Evolutionary conservation across 2,888 invertebrate genomes (phyloP).

Genomic region (Spisula solida): DNA sequence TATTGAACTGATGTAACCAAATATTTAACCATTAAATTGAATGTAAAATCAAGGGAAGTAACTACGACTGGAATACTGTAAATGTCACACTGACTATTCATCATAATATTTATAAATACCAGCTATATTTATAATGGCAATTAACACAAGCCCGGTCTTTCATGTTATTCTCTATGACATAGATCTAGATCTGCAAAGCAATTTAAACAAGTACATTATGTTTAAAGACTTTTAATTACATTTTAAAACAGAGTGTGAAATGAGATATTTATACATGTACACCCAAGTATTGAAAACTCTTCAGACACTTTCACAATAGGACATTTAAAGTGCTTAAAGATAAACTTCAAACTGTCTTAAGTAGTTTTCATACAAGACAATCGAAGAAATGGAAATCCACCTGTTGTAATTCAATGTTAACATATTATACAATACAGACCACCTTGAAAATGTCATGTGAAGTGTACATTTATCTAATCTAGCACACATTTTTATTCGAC

Average conservation of each 20-base stretch:
- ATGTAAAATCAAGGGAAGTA: neutral
- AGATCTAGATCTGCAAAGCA: no score
- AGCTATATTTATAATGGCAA: no score
- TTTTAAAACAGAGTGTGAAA: no score
- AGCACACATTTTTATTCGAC: neutral
- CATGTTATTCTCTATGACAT: no score
- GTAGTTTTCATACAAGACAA: neutral
- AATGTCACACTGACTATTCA: neutral
- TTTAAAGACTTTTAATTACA: no score
- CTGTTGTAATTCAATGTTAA: neutral
- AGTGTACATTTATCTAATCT: slow-evolving; percentile 1
- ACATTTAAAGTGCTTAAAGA: neutral
- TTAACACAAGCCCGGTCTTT: no score
- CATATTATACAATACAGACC: neutral
- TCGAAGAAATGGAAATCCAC: neutral
- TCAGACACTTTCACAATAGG: neutral
- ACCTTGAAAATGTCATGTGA: neutral
- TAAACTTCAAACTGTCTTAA: neutral
- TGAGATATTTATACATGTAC: neutral
- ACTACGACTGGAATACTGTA: neutral
- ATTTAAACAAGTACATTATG: no score
- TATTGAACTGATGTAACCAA: no score
- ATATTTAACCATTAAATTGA: no score
- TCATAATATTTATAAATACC: no score
- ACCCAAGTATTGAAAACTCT: neutral